Conservation (phyloP, 2,113 vertebrate species). For the Oxygymnocypris stewartii region DNA sequence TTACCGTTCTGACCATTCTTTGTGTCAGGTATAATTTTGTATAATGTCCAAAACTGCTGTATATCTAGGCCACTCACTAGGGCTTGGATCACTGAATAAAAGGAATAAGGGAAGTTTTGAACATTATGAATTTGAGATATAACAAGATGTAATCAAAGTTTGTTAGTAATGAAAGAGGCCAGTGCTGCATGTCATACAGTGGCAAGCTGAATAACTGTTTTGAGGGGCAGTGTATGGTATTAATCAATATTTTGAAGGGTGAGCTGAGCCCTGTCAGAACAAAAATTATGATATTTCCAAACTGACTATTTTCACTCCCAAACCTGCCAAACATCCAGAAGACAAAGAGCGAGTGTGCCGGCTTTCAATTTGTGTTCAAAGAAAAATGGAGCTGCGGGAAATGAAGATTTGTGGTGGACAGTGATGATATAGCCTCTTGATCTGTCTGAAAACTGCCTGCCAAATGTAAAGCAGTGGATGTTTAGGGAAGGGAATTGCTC, state of each 20-base stretch:
- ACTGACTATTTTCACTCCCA: slow-evolving; percentile 25
- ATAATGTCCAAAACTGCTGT: not conserved
- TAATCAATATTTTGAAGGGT: slow-evolving; percentile 34
- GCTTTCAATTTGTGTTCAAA: slow-evolving; percentile 28
- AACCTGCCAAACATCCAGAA: slow-evolving; percentile 29
- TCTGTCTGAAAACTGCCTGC: slow-evolving; percentile 31
- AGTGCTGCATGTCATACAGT: not conserved
- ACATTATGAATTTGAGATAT: not conserved
- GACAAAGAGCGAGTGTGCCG: slow-evolving; percentile 27
- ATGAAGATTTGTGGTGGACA: slow-evolving; percentile 39
- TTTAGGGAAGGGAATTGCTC: slow-evolving; percentile 26
- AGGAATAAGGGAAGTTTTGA: not conserved
- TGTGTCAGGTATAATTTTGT: not conserved
- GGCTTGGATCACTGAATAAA: not conserved
- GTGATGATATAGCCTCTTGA: slow-evolving; percentile 32
- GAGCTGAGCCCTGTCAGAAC: slow-evolving; percentile 20
- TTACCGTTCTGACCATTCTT: not conserved
- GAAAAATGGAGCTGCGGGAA: slow-evolving; percentile 7
- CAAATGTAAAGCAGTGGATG: slow-evolving; percentile 36
- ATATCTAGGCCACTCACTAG: not conserved
- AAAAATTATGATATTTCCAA: slow-evolving; percentile 18
- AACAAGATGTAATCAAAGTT: slow-evolving; percentile 30
- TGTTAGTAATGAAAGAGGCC: slow-evolving; percentile 15
- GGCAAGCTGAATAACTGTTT: slow-evolving; percentile 18
- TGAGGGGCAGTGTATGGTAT: not conserved